These are phyloP conservation scores for Ginglymostoma cirratum DNA, from an alignment of 2,113 vertebrate genomes.

Conservation along the genomic window DNA sequence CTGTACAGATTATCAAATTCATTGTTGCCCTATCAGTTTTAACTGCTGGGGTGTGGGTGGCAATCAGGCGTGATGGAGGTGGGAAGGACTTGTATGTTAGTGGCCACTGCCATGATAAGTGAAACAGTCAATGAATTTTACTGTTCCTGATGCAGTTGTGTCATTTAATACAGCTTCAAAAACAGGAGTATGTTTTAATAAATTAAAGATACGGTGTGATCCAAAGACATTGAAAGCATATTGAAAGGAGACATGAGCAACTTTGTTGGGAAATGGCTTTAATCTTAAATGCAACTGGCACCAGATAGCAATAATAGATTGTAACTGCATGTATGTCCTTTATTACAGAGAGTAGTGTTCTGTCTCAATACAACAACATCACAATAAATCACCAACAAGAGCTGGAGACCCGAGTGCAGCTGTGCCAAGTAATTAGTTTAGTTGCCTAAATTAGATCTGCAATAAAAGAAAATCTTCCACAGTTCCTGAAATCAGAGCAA, in stretches of 20 bases:
- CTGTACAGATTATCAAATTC: neutral
- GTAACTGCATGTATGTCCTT: constrained; percentile 31
- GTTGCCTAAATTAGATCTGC: constrained; percentile 27
- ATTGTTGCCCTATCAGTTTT: neutral
- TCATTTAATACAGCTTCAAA: neutral
- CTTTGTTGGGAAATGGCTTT: constrained; percentile 31
- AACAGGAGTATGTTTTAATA: neutral
- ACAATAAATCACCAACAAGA: constrained; percentile 10
- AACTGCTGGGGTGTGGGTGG: neutral
- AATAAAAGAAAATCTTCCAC: constrained; percentile 7
- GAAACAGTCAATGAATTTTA: neutral
- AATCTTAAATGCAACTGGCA: constrained; percentile 7
- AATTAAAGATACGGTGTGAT: neutral
- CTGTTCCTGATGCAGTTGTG: neutral
- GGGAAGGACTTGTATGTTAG: neutral
- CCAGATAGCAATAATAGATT: constrained; percentile 33
- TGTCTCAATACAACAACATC: neutral
- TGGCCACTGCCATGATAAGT: neutral
- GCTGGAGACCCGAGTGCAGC: constrained; percentile 13
- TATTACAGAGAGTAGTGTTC: constrained; percentile 21
- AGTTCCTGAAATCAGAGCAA: constrained; percentile 32
- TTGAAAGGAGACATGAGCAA: neutral
- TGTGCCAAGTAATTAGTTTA: constrained; percentile 36
- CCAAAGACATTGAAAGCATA: neutral
- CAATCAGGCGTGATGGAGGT: neutral